Evolutionary conservation across 2,888 invertebrate genomes (phyloP).

Genomic region (Eupithecia dodoneata): DNA sequence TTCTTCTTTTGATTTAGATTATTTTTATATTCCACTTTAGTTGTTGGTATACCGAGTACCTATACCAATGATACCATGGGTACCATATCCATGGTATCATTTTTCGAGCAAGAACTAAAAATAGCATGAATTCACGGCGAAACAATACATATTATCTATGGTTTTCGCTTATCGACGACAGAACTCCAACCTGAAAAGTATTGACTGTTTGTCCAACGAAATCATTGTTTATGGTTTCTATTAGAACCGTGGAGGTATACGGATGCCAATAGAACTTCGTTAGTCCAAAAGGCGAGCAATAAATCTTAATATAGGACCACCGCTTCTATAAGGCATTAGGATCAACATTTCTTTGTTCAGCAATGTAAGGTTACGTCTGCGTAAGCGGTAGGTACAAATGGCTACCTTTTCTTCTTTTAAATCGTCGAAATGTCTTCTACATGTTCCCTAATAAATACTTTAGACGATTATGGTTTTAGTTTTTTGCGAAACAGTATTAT

Average conservation of each 20-base stretch:
- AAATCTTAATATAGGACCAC: constrained; percentile 60
- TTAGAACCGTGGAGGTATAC: constrained; percentile 53
- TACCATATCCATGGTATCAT: background rate
- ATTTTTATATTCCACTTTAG: background rate
- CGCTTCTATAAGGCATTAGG: constrained; percentile 60
- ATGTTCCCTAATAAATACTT: too few relatives aligned
- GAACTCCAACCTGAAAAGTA: constrained; percentile 36
- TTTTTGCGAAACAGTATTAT: too few relatives aligned
- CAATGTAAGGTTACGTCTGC: constrained; percentile 25
- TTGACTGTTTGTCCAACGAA: constrained; percentile 51
- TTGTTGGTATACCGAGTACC: too few relatives aligned
- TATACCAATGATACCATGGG: too few relatives aligned
- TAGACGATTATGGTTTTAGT: too few relatives aligned
- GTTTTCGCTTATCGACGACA: background rate
- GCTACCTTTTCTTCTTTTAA: background rate
- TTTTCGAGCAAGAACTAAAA: background rate
- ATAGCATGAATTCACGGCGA: background rate
- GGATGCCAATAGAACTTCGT: constrained; percentile 65
- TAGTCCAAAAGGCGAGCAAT: constrained; percentile 59
- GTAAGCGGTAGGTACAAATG: background rate
- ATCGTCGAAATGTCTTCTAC: too few relatives aligned
- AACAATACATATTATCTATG: background rate
- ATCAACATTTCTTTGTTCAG: constrained; percentile 39
- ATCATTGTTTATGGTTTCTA: constrained; percentile 61
- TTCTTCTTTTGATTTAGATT: background rate